Base-by-base conservation (phyloP, 2,888 invertebrate species). In the Agrenia bidenticulata region DNA sequence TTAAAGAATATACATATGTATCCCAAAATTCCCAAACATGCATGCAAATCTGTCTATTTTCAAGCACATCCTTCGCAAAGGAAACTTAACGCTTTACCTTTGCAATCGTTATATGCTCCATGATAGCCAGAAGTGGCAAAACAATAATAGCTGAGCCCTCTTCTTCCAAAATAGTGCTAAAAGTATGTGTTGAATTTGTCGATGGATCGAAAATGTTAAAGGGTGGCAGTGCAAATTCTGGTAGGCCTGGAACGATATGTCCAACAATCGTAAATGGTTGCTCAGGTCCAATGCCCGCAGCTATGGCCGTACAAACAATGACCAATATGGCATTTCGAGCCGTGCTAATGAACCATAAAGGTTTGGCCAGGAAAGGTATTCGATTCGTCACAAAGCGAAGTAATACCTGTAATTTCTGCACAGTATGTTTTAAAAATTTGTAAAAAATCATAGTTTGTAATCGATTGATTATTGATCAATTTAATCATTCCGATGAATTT, bases 61-160 rank as follows among this genome's bases (percentile, higher is more conserved):
- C 32, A 32, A 32, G 32, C 32, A 11, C 11, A 32, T 32, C 32
- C n/a, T n/a, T n/a, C n/a, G n/a, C n/a, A n/a, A n/a, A n/a, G n/a
- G n/a, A n/a, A n/a, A n/a, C n/a, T 32, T 32, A 32, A 32, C 32
- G 11, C 32, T 32, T 32, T 32, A 55, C 55, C 32, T 94, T 95
- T 81, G 93, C 94, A 77, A 95, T 92, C 21, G 95, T 91, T 74
- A 95, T 91, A 77, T 91, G 90, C 80, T 95, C 95, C 80, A 96
- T 86, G 41, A 95, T 82, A 19, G 90, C 19, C 23, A 95, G 88
- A 37, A 96, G 82, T 1, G 94, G 94, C 61, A 95, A 85, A 27
- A 95, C 92, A 61, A 90, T 82, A 57, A 94, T 83, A 26, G 71
- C 73, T 21, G 63, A 63, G 2, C 64, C 92, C 78, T 95, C 84